phyloP scores from a whole-genome alignment of 2,888 invertebrate genomes.

The Leptopilina myrica region DNA sequence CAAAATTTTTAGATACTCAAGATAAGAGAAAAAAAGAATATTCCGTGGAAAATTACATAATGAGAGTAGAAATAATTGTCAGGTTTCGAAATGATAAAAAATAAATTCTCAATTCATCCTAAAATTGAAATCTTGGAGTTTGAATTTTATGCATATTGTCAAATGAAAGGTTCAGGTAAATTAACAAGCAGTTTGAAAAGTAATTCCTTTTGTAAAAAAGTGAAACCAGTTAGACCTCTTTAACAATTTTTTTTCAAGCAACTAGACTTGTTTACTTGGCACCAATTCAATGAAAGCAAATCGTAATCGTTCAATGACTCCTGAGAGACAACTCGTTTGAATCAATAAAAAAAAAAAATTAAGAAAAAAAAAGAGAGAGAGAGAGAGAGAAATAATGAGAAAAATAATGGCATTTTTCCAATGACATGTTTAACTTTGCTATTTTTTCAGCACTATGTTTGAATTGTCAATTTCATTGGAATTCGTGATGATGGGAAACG shows the following conservation, averaged over 20 bases:
- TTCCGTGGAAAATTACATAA: too few relatives aligned
- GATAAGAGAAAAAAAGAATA: too few relatives aligned
- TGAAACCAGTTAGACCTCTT: conserved; percentile 13
- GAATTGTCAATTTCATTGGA: conserved; percentile 25
- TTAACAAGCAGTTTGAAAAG: not conserved
- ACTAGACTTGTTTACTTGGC: conserved; percentile 28
- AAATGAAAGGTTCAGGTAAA: not conserved
- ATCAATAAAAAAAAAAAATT: not conserved
- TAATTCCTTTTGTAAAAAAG: not conserved
- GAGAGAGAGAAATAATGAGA: too few relatives aligned
- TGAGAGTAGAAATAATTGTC: too few relatives aligned
- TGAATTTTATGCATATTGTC: not conserved
- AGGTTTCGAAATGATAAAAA: too few relatives aligned
- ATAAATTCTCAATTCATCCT: too few relatives aligned
- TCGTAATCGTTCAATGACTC: conserved; percentile 21
- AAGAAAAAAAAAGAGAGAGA: too few relatives aligned
- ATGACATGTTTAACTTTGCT: not conserved
- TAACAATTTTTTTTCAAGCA: conserved; percentile 1
- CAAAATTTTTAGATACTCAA: too few relatives aligned
- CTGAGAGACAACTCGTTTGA: conserved; percentile 8
- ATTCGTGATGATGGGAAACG: conserved; percentile 8
- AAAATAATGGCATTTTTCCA: conserved; percentile 26
- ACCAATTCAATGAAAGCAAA: conserved; percentile 33
- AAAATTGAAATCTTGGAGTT: too few relatives aligned
- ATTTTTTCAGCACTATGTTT: not conserved